Percentiles rank a stretch among this genome's conserved stretches.
phyloP scores from a whole-genome alignment of 2,797 vertebrate genomes.

The Danio kyathit region DNA sequence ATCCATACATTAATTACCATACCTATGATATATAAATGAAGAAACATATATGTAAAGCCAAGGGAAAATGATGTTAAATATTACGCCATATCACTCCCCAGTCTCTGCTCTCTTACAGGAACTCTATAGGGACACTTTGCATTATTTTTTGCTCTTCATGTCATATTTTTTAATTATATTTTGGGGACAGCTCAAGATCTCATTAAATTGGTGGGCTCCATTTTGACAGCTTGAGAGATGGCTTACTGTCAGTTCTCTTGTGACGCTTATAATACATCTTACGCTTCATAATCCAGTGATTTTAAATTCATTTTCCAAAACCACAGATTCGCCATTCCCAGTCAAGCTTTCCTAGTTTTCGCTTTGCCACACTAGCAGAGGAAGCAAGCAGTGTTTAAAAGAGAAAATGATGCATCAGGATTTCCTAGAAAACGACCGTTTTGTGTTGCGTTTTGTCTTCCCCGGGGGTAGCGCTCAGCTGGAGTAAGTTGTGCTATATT shows the following conservation, averaged over 20 bases:
- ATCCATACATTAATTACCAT: neutral
- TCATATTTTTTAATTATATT: slow-evolving; percentile 84
- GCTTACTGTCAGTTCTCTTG: slow-evolving; percentile 78
- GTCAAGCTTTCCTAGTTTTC: slow-evolving; percentile 65
- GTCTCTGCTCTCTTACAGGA: neutral
- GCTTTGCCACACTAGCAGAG: slow-evolving; percentile 14
- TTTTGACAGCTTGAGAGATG: slow-evolving; percentile 82
- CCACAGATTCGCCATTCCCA: slow-evolving; percentile 69
- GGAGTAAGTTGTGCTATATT: slow-evolving; percentile 32
- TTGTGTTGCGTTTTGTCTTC: slow-evolving; percentile 31
- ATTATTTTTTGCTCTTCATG: slow-evolving; percentile 73
- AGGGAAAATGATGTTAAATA: neutral
- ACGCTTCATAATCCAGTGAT: slow-evolving; percentile 80
- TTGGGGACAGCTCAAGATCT: slow-evolving; percentile 82
- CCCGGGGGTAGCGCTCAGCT: slow-evolving; percentile 23
- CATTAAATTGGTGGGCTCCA: slow-evolving; percentile 82
- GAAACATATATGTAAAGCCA: neutral
- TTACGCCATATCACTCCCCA: neutral
- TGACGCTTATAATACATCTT: slow-evolving; percentile 81
- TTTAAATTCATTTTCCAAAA: slow-evolving; percentile 83
- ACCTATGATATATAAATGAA: neutral
- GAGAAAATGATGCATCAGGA: neutral
- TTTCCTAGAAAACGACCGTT: slow-evolving; percentile 8
- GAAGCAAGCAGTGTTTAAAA: slow-evolving; percentile 6
- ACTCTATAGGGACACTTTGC: slow-evolving; percentile 62